phyloP scores from a whole-genome alignment of 2,797 vertebrate species.

The Arctocebus calabarensis region DNA sequence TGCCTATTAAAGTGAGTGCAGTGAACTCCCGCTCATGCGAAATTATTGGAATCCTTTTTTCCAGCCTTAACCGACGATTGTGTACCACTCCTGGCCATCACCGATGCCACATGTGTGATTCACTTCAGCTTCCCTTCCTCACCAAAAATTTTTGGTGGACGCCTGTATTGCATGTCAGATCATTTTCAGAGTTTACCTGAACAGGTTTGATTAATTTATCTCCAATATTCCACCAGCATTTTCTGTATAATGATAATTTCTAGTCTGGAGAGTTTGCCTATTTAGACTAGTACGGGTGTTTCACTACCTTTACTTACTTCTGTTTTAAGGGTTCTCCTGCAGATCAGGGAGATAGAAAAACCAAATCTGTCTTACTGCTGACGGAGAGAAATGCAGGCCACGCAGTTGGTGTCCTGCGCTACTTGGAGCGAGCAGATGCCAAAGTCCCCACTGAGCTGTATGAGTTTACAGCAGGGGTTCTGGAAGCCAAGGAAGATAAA shows the following conservation, averaged over 20 bases:
- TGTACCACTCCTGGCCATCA: conserved; percentile 89
- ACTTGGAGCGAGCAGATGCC: conserved; percentile 84
- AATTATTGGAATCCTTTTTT: not conserved
- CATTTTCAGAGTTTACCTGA: conserved; percentile 89
- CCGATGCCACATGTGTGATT: conserved; percentile 93
- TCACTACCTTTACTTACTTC: not conserved
- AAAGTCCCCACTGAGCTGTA: conserved; percentile 85
- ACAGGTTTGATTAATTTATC: conserved; percentile 85
- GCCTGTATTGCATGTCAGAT: conserved; percentile 91
- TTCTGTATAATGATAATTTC: not conserved
- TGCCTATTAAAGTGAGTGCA: not conserved
- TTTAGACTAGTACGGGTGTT: not conserved
- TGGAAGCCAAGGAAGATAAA: conserved; percentile 83
- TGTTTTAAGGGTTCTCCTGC: conserved; percentile 75
- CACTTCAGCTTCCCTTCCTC: conserved; percentile 94
- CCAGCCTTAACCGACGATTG: conserved; percentile 93
- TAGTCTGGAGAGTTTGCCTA: not conserved
- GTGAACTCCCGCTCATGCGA: not conserved
- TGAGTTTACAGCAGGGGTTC: conserved; percentile 77
- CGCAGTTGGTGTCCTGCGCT: conserved; percentile 77
- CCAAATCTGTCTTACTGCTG: conserved; percentile 87
- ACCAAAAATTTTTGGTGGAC: conserved; percentile 89
- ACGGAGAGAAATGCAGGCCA: conserved; percentile 79
- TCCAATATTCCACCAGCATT: not conserved
- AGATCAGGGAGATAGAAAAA: conserved; percentile 71